These are phyloP conservation scores for Monoplex corrugatus DNA, from an alignment of 2,888 invertebrate genomes.

Conservation along the genomic window DNA sequence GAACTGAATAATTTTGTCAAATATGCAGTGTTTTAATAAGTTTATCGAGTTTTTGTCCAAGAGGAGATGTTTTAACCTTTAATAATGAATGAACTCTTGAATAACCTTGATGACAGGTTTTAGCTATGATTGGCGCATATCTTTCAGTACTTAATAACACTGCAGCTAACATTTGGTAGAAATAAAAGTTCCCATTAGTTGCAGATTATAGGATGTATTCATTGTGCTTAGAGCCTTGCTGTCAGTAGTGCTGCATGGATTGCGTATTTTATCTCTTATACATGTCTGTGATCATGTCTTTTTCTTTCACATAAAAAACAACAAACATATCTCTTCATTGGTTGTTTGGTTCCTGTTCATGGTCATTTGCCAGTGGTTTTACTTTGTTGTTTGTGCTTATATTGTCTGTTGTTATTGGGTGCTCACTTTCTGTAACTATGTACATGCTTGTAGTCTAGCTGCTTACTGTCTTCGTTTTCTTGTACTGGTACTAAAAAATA, in stretches of 20 bases:
- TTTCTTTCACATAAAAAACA: too few relatives aligned
- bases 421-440: neutral
- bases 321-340: too few relatives aligned
- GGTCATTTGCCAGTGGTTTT: neutral
- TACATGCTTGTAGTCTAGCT: conserved; percentile 8
- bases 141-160: too few relatives aligned
- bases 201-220: neutral
- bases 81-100: too few relatives aligned
- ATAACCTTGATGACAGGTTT: too few relatives aligned
- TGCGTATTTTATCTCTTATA: neutral
- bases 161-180: too few relatives aligned
- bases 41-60: too few relatives aligned
- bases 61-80: too few relatives aligned
- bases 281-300: too few relatives aligned
- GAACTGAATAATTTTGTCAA: too few relatives aligned
- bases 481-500: neutral
- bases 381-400: neutral
- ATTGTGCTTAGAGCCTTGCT: neutral
- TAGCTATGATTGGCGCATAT: too few relatives aligned
- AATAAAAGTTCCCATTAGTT: neutral
- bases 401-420: neutral
- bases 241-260: neutral
- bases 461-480: conserved; percentile 10
- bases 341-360: neutral
- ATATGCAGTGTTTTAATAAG: neutral